Conservation (phyloP, 2,797 vertebrate species). For the Sparus aurata region DNA sequence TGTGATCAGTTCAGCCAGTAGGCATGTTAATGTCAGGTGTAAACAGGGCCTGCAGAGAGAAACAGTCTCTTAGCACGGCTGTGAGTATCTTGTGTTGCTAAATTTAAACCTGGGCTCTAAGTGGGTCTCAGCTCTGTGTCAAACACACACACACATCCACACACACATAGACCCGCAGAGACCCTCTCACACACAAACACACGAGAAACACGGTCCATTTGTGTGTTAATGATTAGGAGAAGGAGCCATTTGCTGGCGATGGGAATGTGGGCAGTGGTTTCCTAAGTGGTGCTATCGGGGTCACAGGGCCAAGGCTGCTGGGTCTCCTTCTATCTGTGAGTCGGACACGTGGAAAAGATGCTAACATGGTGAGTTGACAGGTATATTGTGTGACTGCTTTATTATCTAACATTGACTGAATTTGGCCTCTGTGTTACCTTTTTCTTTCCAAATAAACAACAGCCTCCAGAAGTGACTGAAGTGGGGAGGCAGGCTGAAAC, state of each 20-base stretch:
- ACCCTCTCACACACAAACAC: conserved; percentile 22
- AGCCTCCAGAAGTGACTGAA: too few species aligned
- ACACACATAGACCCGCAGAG: conserved; percentile 4
- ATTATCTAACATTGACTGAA: neutral
- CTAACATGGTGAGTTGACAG: conserved; percentile 28
- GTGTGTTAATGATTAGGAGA: conserved; percentile 83
- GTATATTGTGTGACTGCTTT: neutral
- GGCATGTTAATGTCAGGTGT: too few species aligned
- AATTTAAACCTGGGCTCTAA: conserved; percentile 71
- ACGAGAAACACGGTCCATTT: conserved; percentile 64
- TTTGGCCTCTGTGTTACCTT: neutral
- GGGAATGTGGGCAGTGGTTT: conserved; percentile 78
- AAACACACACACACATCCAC: conserved; percentile 23
- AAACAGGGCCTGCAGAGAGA: too few species aligned
- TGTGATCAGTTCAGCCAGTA: too few species aligned
- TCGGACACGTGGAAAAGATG: conserved; percentile 61
- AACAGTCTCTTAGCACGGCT: neutral
- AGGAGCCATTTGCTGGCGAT: conserved; percentile 68
- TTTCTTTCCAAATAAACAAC: neutral
- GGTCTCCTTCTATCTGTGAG: conserved; percentile 40
- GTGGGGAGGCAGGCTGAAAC: too few species aligned
- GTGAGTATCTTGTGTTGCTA: conserved; percentile 53
- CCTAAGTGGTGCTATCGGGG: conserved; percentile 77
- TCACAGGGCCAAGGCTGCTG: conserved; percentile 75
- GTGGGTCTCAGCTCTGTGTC: conserved; percentile 66